Evolutionary conservation across 1,140 invertebrate species (phyloP).

Genomic region (Drosophila ironensis): DNA sequence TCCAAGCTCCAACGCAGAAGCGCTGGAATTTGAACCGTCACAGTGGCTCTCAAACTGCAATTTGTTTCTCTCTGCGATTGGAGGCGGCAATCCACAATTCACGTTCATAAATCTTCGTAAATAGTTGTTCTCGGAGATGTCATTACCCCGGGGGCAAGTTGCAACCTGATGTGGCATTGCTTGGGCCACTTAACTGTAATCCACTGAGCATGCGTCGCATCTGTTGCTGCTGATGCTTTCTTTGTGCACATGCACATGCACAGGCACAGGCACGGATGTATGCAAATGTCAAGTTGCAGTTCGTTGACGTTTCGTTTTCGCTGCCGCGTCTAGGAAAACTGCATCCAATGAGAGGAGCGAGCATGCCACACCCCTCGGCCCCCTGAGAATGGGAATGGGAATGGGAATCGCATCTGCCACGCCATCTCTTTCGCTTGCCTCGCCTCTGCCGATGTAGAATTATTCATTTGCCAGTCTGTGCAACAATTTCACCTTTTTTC

Average conservation of each 20-base stretch:
- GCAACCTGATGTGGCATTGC: too few species aligned
- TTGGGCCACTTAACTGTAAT: constrained; percentile 30
- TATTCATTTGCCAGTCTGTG: constrained; percentile 14
- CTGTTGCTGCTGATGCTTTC: background rate
- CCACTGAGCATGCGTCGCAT: constrained; percentile 43
- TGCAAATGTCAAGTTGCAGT: constrained; percentile 45
- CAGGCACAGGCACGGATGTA: background rate
- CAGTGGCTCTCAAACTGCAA: too few species aligned
- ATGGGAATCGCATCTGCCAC: too few species aligned
- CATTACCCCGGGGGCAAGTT: too few species aligned
- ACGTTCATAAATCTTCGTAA: too few species aligned
- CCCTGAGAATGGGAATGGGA: too few species aligned
- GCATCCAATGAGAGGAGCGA: constrained; percentile 29
- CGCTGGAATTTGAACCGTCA: too few species aligned
- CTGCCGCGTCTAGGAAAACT: constrained; percentile 15
- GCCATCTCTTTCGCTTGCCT: background rate
- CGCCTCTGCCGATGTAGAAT: background rate
- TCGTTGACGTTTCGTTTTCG: constrained; percentile 36
- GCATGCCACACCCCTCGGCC: background rate
- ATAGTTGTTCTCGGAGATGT: too few species aligned
- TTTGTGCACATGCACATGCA: background rate
- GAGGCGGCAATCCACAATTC: too few species aligned
- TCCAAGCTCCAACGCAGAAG: too few species aligned
- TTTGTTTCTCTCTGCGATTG: too few species aligned
- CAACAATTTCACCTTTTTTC: constrained; percentile 29